Evolutionary conservation across 53 echinoderm and acorn worm species (phyloP), one percentile per base, ranked within the genome.

Genomic region (Holothuria leucospilota): DNA sequence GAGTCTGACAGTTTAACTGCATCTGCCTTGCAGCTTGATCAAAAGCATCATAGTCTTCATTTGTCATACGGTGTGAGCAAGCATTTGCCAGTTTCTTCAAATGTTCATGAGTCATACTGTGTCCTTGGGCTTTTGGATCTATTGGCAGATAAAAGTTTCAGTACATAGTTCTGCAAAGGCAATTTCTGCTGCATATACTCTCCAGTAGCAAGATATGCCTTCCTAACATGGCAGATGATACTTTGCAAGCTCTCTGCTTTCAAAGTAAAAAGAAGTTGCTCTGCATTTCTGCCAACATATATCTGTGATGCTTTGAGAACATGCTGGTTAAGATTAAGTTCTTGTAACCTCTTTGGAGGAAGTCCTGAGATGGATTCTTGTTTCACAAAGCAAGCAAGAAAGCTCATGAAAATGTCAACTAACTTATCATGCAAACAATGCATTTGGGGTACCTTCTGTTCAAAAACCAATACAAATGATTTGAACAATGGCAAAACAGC

Each of bases 331-430:
- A 65, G 61, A 34, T 51, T 64, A 27, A 87, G 42, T 26, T 62
- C 41, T 63, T 70, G 60, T 13, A 80, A 64, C 67, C 79, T 52
- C 25, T 60, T 78, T 38, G 87, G 60, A 46, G 87, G 66, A n/a
- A 87, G 46, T 23, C 72, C 27, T 29, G 24, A 42, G 28, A 77
- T 30, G 62, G 78, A 49, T 78, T 89, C 89, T 46, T 85, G 89
- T 68, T 89, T 89, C 59, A 84, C 21, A 66, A 89, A 85, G 74
- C 89, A 89, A 34, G 89, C 89, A 61, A 89, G 77, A 79, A 89
- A 89, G 63, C 60, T 84, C 64, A 78, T 49, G 58, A 85, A 89
- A 27, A 89, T 65, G 29, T 89, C 78, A 41, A 71, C 75, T 27
- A 78, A 67, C 71, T 85, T 78, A 85, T 85, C 85, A 39, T 89